Percentiles rank a stretch among this genome's conserved stretches.
These are phyloP conservation scores for Mycteria americana DNA, from an alignment of 2,797 vertebrate genomes.

Conservation along the genomic window DNA sequence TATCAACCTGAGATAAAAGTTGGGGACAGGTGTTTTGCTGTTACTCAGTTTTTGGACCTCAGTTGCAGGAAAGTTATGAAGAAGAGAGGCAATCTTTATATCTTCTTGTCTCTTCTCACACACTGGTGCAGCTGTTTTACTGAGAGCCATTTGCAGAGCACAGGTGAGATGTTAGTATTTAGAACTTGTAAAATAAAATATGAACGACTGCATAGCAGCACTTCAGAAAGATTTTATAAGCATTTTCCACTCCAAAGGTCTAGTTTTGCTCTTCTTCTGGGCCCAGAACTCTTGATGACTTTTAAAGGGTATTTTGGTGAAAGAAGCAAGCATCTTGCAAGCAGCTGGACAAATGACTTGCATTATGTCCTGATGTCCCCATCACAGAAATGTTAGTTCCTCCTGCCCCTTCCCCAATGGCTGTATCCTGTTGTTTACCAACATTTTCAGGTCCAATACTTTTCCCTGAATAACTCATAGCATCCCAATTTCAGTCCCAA, in stretches of 20 bases:
- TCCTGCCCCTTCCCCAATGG: not conserved
- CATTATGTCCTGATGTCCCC: not conserved
- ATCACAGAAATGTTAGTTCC: not conserved
- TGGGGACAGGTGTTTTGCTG: not conserved
- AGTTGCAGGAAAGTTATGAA: not conserved
- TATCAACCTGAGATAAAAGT: not conserved
- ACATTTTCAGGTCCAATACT: not conserved
- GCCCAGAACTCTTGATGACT: not conserved
- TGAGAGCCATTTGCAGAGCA: not conserved
- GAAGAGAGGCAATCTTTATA: not conserved
- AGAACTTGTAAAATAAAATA: not conserved
- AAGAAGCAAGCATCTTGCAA: not conserved
- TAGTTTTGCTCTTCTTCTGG: not conserved
- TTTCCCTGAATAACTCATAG: not conserved
- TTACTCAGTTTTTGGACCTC: not conserved
- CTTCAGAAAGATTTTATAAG: not conserved
- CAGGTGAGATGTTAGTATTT: not conserved
- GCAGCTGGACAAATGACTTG: not conserved
- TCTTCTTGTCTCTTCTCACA: not conserved
- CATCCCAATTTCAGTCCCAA: not conserved
- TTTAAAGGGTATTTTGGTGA: not conserved
- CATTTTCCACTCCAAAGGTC: not conserved
- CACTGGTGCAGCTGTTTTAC: not conserved
- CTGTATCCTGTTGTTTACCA: not conserved
- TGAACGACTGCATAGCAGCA: rapidly evolving